Percentiles rank a stretch among this genome's conserved stretches.
Evolutionary conservation across 2,113 vertebrate species (phyloP).

Genomic region (Pitta sordida): DNA sequence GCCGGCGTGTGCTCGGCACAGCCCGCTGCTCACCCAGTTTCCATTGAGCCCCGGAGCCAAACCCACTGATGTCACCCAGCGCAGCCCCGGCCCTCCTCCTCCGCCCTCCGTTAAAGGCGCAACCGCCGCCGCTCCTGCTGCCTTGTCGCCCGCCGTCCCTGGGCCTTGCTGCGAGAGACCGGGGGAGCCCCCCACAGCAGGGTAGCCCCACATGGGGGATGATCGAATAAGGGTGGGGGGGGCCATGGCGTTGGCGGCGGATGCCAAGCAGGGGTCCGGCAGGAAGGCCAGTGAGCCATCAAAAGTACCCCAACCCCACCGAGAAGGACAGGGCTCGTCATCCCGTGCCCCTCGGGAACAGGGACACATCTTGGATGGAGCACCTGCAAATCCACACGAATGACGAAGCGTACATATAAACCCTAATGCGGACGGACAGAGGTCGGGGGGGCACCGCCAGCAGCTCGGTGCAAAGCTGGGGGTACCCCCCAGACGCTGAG

Average conservation of each 20-base stretch:
- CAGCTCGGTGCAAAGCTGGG: neutral
- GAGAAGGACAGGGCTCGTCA: neutral
- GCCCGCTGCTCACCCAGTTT: conserved; percentile 67
- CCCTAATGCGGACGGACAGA: accelerated
- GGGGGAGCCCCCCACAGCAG: too few species aligned
- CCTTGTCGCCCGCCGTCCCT: neutral
- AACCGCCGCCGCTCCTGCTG: neutral
- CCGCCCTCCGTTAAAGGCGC: conserved; percentile 70
- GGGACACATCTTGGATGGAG: too few species aligned
- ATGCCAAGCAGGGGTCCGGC: accelerated
- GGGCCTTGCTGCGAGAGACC: too few species aligned
- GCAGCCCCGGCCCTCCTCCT: conserved; percentile 25
- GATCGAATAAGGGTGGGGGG: accelerated
- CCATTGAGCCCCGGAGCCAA: conserved; percentile 78
- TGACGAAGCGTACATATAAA: accelerated
- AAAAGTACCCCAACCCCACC: neutral
- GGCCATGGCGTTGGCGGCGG: accelerated
- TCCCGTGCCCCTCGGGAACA: accelerated
- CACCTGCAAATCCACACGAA: accelerated
- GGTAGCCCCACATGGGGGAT: neutral
- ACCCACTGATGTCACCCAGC: conserved; percentile 81
- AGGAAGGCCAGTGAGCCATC: accelerated
- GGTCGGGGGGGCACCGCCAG: accelerated
- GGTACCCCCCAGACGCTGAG: accelerated
- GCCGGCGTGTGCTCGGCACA: conserved; percentile 56